phyloP scores from a whole-genome alignment of 1,140 invertebrate species.

The Cydia fagiglandana region DNA sequence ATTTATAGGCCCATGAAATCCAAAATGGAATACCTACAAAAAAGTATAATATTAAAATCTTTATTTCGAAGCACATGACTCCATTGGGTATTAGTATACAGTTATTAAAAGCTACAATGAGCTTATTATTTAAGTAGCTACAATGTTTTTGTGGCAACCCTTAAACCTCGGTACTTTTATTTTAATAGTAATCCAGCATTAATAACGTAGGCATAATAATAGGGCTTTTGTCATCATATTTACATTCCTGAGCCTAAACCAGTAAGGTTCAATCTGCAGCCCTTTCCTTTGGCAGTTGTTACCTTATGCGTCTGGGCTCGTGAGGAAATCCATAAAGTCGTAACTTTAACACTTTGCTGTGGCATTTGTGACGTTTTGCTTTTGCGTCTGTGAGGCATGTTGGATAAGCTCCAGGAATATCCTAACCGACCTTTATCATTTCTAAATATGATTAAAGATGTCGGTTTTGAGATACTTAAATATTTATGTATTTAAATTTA shows the following conservation, averaged over 20 bases:
- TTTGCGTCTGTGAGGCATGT: background rate
- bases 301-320: background rate
- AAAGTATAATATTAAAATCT: too few species aligned
- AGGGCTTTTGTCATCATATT: constrained; percentile 5
- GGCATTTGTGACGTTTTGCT: background rate
- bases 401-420: background rate
- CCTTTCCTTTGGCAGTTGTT: background rate
- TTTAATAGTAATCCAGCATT: constrained; percentile 1
- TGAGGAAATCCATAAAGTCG: too few species aligned
- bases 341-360: background rate
- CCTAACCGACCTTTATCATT: background rate
- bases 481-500: background rate
- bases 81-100: too few species aligned
- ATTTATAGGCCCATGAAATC: too few species aligned
- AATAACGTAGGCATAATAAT: constrained; percentile 5
- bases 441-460: background rate
- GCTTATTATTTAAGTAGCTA: too few species aligned
- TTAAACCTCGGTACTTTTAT: background rate
- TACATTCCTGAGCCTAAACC: background rate
- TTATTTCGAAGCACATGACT: too few species aligned
- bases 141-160: background rate
- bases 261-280: background rate
- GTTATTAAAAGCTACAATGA: too few species aligned
- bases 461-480: background rate
- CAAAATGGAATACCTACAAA: too few species aligned